Conservation (phyloP, 1,140 invertebrate genomes). For the Pseudomyrmex flavicornis region DNA sequence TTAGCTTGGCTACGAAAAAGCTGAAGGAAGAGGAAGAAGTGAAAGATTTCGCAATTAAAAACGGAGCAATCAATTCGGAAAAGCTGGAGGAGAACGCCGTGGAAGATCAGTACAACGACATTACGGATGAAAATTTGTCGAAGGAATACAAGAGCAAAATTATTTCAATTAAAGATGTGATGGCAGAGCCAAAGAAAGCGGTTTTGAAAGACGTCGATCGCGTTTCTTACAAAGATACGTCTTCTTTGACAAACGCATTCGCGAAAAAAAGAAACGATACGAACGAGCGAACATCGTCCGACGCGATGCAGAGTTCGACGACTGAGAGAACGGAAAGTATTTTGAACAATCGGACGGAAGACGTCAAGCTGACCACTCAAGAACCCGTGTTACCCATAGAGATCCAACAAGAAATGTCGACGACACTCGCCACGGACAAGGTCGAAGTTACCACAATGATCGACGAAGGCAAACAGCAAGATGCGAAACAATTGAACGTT, state of each 20-base stretch:
- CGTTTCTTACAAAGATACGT: conserved; percentile 2
- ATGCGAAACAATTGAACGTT: conserved; percentile 38
- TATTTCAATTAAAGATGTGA: conserved; percentile 15
- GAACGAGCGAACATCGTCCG: neutral
- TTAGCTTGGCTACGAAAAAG: conserved; percentile 21
- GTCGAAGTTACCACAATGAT: conserved; percentile 62
- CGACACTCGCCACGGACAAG: conserved; percentile 71
- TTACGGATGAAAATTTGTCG: conserved; percentile 76
- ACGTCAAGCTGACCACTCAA: conserved; percentile 79
- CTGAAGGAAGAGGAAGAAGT: conserved; percentile 9
- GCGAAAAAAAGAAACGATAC: conserved; percentile 18
- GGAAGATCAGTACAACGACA: conserved; percentile 83
- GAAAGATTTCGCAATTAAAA: neutral
- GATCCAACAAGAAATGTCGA: conserved; percentile 81
- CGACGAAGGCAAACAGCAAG: conserved; percentile 48
- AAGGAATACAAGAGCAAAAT: conserved; percentile 69
- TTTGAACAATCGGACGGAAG: conserved; percentile 74
- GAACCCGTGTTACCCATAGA: conserved; percentile 82
- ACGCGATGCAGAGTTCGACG: neutral
- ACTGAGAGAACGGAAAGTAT: conserved; percentile 24
- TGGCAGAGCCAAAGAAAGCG: conserved; percentile 44
- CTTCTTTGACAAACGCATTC: conserved; percentile 6
- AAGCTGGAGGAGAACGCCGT: conserved; percentile 76
- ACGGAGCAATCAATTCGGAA: conserved; percentile 46
- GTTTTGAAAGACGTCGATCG: conserved; percentile 9